Evolutionary conservation across 1,140 invertebrate genomes (phyloP), one percentile per base, ranked within the genome.

Genomic region (Drosophila bocki): DNA sequence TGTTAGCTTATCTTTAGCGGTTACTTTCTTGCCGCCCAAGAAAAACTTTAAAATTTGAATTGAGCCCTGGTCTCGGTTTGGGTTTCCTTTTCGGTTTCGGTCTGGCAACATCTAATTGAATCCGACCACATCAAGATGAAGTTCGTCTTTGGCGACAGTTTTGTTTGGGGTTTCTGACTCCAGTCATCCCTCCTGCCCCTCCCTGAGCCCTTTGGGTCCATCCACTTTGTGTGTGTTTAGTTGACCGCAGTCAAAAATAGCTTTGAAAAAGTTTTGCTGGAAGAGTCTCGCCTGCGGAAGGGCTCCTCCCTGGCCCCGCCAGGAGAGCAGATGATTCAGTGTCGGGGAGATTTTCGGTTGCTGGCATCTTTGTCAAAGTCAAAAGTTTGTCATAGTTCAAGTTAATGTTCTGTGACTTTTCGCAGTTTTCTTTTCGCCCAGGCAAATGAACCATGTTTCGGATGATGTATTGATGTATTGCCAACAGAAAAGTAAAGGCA

Each of bases 331-430:
- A 68, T 54, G 42, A 42, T 57, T 39, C 42, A 44, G 54, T 57
- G 57, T 75, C 63, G 65, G 48, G 39, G 42, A 74, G 82, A 85
- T 85, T 79, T 70, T 48, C 77, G 75, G 65, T 71, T 51, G 64
- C 64, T 70, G 53, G 80, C 71, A 82, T 87, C 83, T 82, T 80
- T 80, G 80, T 83, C 80, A 88, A 90, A 88, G 84, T 88, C 81
- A 75, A 90, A 88, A 90, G 85, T 88, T 88, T 80, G 71, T 78
- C 85, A 90, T 90, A 90, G 84, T 88, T 88, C 84, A 88, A 88
- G 84, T 88, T 90, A 88, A 88, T 88, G 84, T 88, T 84, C 85
- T 88, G 84, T 88, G 85, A 88, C 84, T 88, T 88, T 87, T 88
- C 67, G 74, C 76, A 78, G 72, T 78, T 81, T 79, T 88, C 64